Conservation (phyloP, 1,140 invertebrate species). For the Hyposmocoma kahamanoa region DNA sequence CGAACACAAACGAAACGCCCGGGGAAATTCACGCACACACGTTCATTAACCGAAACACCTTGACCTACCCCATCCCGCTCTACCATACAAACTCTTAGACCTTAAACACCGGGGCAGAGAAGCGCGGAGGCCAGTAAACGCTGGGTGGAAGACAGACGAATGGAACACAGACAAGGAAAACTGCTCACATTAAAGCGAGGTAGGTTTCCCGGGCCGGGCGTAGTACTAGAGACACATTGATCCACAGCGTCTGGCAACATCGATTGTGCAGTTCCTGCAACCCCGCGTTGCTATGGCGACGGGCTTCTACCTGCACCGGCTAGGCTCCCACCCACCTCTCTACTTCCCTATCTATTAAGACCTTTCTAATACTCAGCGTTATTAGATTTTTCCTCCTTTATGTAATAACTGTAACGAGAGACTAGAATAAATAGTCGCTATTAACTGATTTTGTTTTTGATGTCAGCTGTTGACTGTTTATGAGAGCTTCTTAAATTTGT, state of each 20-base stretch:
- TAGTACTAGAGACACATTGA: constrained; percentile 73
- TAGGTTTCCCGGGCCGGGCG: constrained; percentile 62
- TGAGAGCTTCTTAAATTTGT: too few relatives aligned
- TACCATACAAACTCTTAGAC: background rate
- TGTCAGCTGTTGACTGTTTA: too few relatives aligned
- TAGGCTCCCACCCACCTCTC: constrained; percentile 29
- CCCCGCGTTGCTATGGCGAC: constrained; percentile 55
- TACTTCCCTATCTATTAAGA: constrained; percentile 32
- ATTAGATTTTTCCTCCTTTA: constrained; percentile 44
- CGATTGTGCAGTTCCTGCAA: constrained; percentile 72
- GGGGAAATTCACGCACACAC: constrained; percentile 43
- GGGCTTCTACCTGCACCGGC: constrained; percentile 51
- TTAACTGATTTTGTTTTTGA: too few relatives aligned
- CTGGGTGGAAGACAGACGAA: constrained; percentile 29
- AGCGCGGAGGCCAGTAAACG: constrained; percentile 28
- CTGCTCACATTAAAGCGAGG: constrained; percentile 21
- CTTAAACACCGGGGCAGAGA: constrained; percentile 6
- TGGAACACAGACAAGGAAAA: too few relatives aligned
- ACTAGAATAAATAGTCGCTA: too few relatives aligned
- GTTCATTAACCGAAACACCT: constrained; percentile 10
- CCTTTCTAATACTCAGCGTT: constrained; percentile 37
- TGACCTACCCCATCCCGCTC: constrained; percentile 25
- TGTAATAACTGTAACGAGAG: background rate
- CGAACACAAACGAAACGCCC: constrained; percentile 34
- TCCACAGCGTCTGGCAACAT: constrained; percentile 68